Evolutionary conservation across 2,113 vertebrate genomes (phyloP), one percentile per base, ranked within the genome.

Genomic region (Cynopterus brachyotis): DNA sequence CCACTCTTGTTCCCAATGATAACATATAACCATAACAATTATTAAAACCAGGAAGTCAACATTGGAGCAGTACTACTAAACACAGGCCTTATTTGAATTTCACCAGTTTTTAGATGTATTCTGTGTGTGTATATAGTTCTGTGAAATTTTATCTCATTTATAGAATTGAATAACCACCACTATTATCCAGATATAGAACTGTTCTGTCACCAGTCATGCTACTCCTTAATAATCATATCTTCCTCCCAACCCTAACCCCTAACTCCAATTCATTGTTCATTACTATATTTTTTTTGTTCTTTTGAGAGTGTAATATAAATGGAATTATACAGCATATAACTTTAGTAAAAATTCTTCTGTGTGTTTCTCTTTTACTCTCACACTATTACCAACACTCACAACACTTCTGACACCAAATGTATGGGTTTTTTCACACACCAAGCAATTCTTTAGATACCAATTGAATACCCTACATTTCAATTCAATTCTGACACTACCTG

Each of bases 201-300:
- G 3, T 32, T 64, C 69, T 75, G 5, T 42, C 42, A 75, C n/a
- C 91, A 30, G 1, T 75, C 57, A 26, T 84, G 15, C 28, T 62
- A 12, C 47, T 40, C 69, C 55, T 76, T 66, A 67, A 69, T 69
- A 78, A 55, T 57, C 37, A 66, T 62, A 75, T 42, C 32, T 37
- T 55, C 47, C 26, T 59, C 42, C 50, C 28, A 62, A 13, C 30
- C 12, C 20, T 35, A 45, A 80, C 37, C 37, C 72, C 76, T 69
- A 80, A 69, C 20, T 69, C 35, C 35, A 53, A 59, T 59, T 30
- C 13, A 30, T 70, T 82, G 6, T 53, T 57, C 28, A 66, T 55
- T 26, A 66, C 80, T 92, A 22, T 64, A 53, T 66, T 81, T 92
- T 81, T 92, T 73, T 75, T 75, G 28, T 93, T 42, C 67, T 83